These are phyloP conservation scores for Tachyglossus aculeatus DNA, from an alignment of 2,797 vertebrate genomes.

Conservation along the genomic window DNA sequence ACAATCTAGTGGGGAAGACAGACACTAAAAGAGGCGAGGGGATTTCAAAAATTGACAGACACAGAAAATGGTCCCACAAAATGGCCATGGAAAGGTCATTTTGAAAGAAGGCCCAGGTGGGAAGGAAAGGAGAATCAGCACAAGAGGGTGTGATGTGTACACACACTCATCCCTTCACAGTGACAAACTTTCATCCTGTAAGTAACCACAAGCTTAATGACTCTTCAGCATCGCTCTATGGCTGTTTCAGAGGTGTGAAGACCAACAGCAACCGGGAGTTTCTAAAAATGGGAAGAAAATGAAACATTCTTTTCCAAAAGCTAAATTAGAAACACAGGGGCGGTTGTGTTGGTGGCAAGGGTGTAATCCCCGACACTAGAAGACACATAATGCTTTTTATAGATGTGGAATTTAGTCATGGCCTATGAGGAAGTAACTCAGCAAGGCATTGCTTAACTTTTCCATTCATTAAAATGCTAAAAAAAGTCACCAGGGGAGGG, in stretches of 20 bases:
- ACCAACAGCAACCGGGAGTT: slow-evolving; percentile 13
- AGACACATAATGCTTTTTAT: slow-evolving; percentile 25
- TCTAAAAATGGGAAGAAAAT: neutral
- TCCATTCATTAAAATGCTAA: neutral
- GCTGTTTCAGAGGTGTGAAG: slow-evolving; percentile 40
- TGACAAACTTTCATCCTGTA: neutral
- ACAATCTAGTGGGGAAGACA: too few relatives aligned
- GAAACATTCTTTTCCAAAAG: slow-evolving; percentile 24
- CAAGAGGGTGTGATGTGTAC: neutral
- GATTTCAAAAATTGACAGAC: too few relatives aligned
- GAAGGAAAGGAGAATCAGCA: neutral
- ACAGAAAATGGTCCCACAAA: too few relatives aligned
- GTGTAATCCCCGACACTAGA: neutral
- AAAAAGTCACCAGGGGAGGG: neutral
- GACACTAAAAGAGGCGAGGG: too few relatives aligned
- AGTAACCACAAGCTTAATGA: neutral
- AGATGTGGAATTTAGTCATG: slow-evolving; percentile 36
- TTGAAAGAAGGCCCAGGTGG: neutral
- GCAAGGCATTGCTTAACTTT: slow-evolving; percentile 20
- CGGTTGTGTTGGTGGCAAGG: neutral
- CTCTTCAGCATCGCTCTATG: slow-evolving; percentile 1
- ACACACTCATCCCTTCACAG: neutral
- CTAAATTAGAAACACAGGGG: slow-evolving; percentile 30
- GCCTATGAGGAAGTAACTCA: slow-evolving; percentile 13
- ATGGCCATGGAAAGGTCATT: neutral